Evolutionary conservation across 2,888 invertebrate species (phyloP), one percentile per base, ranked within the genome.

Genomic region (Eumerus sabulonum): DNA sequence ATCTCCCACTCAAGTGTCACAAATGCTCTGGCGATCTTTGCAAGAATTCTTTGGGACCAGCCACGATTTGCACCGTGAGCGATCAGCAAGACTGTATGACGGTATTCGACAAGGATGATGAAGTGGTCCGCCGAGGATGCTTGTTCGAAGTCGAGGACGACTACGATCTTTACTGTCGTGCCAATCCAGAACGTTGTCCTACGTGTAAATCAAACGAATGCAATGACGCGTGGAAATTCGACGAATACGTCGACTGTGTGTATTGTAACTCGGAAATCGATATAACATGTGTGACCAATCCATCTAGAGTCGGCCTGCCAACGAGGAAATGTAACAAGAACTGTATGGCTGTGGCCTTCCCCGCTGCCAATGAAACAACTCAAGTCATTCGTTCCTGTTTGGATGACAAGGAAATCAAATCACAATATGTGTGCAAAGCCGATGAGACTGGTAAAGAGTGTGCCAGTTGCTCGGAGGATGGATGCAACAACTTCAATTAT

Each of bases 191-290:
- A 2, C 27, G 83, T 1, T 87, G 87, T 63, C 76, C 84, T 45
- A 82, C 5, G 1, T 87, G 87, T 77, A 88, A 88, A 67, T 87
- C 87, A 0, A 87, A 87, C 48, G 86, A 86, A 14, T 87, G 87
- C 36, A 87, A 87, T 35, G 81, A 82, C 14, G 87, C 84, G 18
- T 88, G 86, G 86, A 74, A 63, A 11, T 5, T 62, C 0, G 54
- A 27, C 0, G 85, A 86, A 0, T 85, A 82, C 44, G 79, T 83
- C 0, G 82, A 84, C 9, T 87, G 87, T 51, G 76, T 83, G 2
- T 86, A 79, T 79, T 87, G 87, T 71, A 84, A 84, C 60, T 86
- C 86, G 0, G 81, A 54, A 1, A 79, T 59, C 0, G 82, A 84
- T 18, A 63, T 67, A 0, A 57, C 83, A 0, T 40, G 40, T n/a